Base-by-base conservation (phyloP, 2,113 vertebrate species). In the Ursus arctos region DNA sequence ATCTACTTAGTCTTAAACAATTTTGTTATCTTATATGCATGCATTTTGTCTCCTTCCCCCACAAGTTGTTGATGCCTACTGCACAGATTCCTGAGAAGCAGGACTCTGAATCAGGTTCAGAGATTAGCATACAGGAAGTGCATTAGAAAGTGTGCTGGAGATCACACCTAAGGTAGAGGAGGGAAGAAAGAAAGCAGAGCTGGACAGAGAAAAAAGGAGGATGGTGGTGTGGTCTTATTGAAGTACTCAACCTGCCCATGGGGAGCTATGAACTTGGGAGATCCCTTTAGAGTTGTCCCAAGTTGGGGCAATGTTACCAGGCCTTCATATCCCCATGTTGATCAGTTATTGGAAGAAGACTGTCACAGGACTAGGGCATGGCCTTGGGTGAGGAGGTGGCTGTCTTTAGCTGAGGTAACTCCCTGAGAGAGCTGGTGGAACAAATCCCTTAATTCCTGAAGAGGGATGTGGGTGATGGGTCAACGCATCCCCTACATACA, bases 391-490 rank as follows among this genome's bases (percentile, higher is more conserved):
- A 88, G n/a, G 24, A 88, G n/a, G 24, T 80, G 26, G 19, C 28
- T 71, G 0, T 91, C 55, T 81, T 31, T 7, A 86, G 24, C 14
- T 7, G 63, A 14, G 12, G 19, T 3, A 36, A 36, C 21, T 67
- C 7, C 55, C 33, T 40, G 18, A 49, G 63, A 33, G 4, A 21
- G 13, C 81, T 84, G 61, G 21, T 51, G 59, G 10, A 33, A 36
- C 26, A 43, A 65, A 19, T 22, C 22, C 24, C 12, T 94, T 49
- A n/a, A 19, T n/a, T 55, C 57, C 33, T 14, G 14, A 61, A 85
- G 36, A 18, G 7, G 55, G 33, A 3, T 14, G 18, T 13, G 4
- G 6, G 7, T 16, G 7, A 5, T 55, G 10, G 1, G 0, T 10
- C 14, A 28, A 10, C 61, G 10, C 5, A 31, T 63, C 12, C 3